phyloP scores from a whole-genome alignment of 2,113 vertebrate species.

The Ciconia boyciana region DNA sequence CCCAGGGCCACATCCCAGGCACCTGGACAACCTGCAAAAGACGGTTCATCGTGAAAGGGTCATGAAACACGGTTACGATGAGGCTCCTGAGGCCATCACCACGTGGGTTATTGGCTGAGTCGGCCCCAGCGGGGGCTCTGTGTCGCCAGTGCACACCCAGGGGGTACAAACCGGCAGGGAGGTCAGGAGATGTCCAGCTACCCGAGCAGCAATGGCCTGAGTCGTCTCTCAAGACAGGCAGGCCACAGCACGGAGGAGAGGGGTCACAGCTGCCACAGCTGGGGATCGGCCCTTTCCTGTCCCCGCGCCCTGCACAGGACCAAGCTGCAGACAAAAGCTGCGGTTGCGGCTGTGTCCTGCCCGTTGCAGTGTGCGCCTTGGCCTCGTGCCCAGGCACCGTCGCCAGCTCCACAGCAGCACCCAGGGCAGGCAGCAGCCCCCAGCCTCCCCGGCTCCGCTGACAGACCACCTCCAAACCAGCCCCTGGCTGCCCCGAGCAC shows the following conservation, averaged over 20 bases:
- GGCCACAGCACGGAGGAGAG: accelerated
- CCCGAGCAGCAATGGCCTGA: background rate
- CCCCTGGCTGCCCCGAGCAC: background rate
- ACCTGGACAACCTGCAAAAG: background rate
- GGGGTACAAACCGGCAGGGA: no score
- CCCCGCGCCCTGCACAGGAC: no score
- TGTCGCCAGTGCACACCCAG: background rate
- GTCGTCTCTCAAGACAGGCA: background rate
- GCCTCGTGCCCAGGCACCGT: background rate
- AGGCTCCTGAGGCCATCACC: background rate
- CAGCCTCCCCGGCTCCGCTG: background rate
- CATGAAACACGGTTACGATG: background rate
- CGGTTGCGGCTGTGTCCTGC: background rate
- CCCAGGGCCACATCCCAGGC: no score
- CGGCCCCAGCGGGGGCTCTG: accelerated
- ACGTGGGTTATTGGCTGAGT: accelerated
- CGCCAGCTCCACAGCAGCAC: background rate
- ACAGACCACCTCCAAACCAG: background rate
- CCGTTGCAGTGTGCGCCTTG: accelerated
- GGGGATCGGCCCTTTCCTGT: accelerated
- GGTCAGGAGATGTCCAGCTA: background rate
- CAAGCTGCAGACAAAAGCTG: background rate
- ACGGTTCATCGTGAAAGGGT: background rate
- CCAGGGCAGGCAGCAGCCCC: background rate
- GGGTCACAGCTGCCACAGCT: accelerated